Conservation (phyloP, 2,888 invertebrate genomes). For the Rhingia rostrata region DNA sequence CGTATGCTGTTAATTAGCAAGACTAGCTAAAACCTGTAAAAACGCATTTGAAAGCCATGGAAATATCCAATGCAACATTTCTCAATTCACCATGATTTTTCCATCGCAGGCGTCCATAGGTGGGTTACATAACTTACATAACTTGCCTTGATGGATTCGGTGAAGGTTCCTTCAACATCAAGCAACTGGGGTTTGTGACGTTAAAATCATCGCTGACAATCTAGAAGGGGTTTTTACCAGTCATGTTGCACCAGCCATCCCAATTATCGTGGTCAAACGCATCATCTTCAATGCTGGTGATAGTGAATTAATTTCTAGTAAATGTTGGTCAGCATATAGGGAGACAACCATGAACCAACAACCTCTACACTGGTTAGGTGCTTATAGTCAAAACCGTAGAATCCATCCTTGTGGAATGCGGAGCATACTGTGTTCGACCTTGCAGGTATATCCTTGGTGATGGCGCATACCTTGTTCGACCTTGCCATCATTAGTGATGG, state of each 20-base stretch:
- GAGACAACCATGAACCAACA: constrained; percentile 90
- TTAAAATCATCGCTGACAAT: constrained; percentile 98
- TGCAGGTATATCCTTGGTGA: constrained; percentile 96
- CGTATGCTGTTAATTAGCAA: too few species aligned
- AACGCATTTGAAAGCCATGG: too few species aligned
- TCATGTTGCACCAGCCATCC: constrained; percentile 95
- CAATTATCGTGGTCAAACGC: constrained; percentile 99
- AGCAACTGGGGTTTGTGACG: constrained; percentile 96
- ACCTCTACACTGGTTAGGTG: constrained; percentile 94
- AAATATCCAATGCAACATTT: too few species aligned
- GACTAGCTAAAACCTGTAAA: too few species aligned
- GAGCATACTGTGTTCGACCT: constrained; percentile 99
- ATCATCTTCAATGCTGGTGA: constrained; percentile 99
- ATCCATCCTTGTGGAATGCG: constrained; percentile 93
- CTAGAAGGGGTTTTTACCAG: constrained; percentile 90
- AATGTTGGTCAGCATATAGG: constrained; percentile 92
- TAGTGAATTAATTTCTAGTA: constrained; percentile 97
- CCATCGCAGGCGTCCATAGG: too few species aligned
- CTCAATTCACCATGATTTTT: too few species aligned
- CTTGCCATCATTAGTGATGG: constrained; percentile 97
- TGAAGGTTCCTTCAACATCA: constrained; percentile 98
- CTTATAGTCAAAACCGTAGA: constrained; percentile 99
- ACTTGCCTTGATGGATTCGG: constrained; percentile 98
- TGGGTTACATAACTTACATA: too few species aligned
- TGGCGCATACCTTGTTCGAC: constrained; percentile 99